A percentile compares a stretch with the other conserved stretches of the same genome.
Conservation (phyloP, 1,140 invertebrate genomes). For the Aphaenogaster floridana region DNA sequence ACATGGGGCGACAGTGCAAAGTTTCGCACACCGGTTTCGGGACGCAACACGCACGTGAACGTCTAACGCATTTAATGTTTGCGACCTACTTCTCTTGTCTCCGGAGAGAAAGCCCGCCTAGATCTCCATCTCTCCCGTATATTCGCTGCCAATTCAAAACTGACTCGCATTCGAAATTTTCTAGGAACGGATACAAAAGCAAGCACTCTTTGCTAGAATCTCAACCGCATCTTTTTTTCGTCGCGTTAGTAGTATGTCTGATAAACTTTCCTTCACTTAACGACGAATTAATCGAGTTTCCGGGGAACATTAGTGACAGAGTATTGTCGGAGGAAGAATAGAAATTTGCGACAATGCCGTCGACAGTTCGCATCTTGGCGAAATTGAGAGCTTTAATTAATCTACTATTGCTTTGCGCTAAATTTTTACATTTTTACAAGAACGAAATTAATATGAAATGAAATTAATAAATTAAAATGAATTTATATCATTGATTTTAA, state of each 20-base stretch:
- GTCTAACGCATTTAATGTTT: slow-evolving; percentile 66
- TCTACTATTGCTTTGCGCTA: neutral
- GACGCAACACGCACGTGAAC: slow-evolving; percentile 9
- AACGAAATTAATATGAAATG: neutral
- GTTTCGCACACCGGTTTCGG: slow-evolving; percentile 46
- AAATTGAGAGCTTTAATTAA: neutral
- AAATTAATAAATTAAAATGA: neutral
- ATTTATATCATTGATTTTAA: neutral
- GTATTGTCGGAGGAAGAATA: neutral
- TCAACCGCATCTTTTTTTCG: neutral
- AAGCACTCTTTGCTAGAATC: neutral
- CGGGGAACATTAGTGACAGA: neutral
- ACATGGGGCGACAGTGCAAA: slow-evolving; percentile 28
- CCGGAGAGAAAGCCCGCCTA: slow-evolving; percentile 59
- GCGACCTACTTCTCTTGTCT: slow-evolving; percentile 68
- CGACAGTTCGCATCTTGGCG: neutral
- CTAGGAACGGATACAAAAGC: neutral
- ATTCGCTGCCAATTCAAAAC: slow-evolving; percentile 61
- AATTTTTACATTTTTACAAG: neutral
- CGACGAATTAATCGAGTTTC: slow-evolving; percentile 43
- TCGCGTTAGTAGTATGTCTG: slow-evolving; percentile 6
- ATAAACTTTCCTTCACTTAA: slow-evolving; percentile 39
- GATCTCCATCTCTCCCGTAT: slow-evolving; percentile 58
- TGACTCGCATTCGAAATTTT: slow-evolving; percentile 40
- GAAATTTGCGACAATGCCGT: slow-evolving; percentile 8